Evolutionary conservation across 2,888 invertebrate genomes (phyloP).

Genomic region (Theodoxus fluviatilis): DNA sequence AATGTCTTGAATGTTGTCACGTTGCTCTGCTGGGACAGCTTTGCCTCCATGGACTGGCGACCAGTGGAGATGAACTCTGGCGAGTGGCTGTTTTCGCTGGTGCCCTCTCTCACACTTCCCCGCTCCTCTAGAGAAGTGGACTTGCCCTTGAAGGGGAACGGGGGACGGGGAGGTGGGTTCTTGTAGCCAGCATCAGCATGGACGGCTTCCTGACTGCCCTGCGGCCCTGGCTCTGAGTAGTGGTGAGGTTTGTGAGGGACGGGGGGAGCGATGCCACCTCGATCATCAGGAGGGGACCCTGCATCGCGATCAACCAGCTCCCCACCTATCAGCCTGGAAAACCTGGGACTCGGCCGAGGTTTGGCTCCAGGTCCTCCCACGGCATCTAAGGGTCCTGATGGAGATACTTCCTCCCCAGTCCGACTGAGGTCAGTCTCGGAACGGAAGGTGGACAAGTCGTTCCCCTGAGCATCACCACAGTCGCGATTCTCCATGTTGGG

Average conservation of each 20-base stretch:
- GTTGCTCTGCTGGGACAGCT: conserved; percentile 32
- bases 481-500: too few species aligned
- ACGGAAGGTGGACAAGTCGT: conserved; percentile 31
- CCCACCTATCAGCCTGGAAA: conserved; percentile 52
- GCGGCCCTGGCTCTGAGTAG: conserved; percentile 21
- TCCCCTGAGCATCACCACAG: too few species aligned
- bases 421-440: conserved; percentile 28
- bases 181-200: conserved; percentile 32
- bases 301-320: conserved; percentile 33
- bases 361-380: conserved; percentile 31
- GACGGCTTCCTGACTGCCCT: conserved; percentile 13
- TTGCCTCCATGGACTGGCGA: conserved; percentile 28
- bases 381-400: neutral
- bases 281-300: conserved; percentile 22
- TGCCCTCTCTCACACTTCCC: too few species aligned
- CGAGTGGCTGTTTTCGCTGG: too few species aligned
- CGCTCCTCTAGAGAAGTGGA: conserved; percentile 33
- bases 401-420: conserved; percentile 1
- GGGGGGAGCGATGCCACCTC: conserved; percentile 23
- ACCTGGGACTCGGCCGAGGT: conserved; percentile 56
- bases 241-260: conserved; percentile 23
- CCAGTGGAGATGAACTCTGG: conserved; percentile 25
- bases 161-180: conserved; percentile 37
- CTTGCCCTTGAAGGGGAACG: conserved; percentile 40
- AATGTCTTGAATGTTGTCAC: conserved; percentile 40